Conservation (phyloP, 2,888 invertebrate genomes). For the Ectemnius continuus region DNA sequence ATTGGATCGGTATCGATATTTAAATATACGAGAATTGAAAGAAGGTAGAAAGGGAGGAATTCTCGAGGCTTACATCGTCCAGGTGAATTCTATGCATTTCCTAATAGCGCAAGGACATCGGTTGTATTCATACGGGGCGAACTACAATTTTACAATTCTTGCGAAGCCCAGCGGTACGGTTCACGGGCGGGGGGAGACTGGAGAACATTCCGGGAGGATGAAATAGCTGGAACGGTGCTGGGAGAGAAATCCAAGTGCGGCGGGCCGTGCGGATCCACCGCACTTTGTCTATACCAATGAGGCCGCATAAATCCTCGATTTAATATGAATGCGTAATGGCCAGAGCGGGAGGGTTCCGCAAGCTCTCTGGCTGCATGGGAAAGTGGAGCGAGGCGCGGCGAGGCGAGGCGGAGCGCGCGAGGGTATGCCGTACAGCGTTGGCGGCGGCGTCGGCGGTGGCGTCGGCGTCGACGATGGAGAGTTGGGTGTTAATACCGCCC, state of each 20-base stretch:
- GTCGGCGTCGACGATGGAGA: background rate
- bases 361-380: background rate
- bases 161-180: too few relatives aligned
- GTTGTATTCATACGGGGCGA: too few relatives aligned
- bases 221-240: background rate
- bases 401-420: too few relatives aligned
- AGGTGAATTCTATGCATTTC: slow-evolving; percentile 20
- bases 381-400: slow-evolving; percentile 1
- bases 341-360: slow-evolving; percentile 1
- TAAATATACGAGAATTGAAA: too few relatives aligned
- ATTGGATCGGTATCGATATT: too few relatives aligned
- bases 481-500: slow-evolving; percentile 4
- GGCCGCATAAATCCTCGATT: slow-evolving; percentile 56
- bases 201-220: too few relatives aligned
- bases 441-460: too few relatives aligned
- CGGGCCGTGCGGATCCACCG: background rate
- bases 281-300: slow-evolving; percentile 42
- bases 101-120: too few relatives aligned
- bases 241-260: slow-evolving; percentile 1
- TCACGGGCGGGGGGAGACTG: too few relatives aligned
- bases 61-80: background rate
- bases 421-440: background rate
- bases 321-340: slow-evolving; percentile 56
- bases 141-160: too few relatives aligned
- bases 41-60: background rate